Conservation (phyloP, 1,140 invertebrate species). For the Diprion similis region DNA sequence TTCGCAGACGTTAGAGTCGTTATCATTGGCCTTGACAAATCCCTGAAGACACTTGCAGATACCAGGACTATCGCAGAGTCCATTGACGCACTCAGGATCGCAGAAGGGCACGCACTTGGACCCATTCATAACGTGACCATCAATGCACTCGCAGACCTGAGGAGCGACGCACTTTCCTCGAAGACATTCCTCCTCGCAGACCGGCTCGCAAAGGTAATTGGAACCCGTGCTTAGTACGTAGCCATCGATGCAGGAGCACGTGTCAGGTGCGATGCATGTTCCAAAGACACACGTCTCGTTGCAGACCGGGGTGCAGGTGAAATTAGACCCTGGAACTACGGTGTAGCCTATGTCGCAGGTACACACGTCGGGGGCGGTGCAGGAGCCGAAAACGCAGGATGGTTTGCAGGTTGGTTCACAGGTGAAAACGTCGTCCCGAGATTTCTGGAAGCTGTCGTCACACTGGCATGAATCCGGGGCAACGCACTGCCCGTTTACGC, state of each 20-base stretch:
- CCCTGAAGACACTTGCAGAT: conserved; percentile 43
- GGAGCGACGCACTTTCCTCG: conserved; percentile 33
- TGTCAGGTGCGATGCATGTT: conserved; percentile 58
- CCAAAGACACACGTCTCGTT: conserved; percentile 62
- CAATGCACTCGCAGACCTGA: conserved; percentile 36
- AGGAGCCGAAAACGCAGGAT: conserved; percentile 33
- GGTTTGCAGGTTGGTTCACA: conserved; percentile 33
- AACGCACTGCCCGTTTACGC: conserved; percentile 68
- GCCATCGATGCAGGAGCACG: conserved; percentile 46
- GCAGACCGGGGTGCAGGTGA: conserved; percentile 58
- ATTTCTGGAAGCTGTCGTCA: conserved; percentile 37
- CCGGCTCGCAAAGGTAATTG: conserved; percentile 30
- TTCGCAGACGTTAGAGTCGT: conserved; percentile 50
- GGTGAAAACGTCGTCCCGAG: conserved; percentile 9
- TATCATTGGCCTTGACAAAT: conserved; percentile 31
- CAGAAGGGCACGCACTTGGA: conserved; percentile 34
- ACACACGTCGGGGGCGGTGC: conserved; percentile 41
- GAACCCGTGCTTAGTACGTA: conserved; percentile 12
- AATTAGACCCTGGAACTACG: conserved; percentile 18
- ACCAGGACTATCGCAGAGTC: conserved; percentile 55
- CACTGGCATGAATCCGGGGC: conserved; percentile 67
- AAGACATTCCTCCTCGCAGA: conserved; percentile 28
- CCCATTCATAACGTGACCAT: conserved; percentile 26
- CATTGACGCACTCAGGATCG: conserved; percentile 50
- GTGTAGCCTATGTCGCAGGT: conserved; percentile 40